phyloP scores from a whole-genome alignment of 2,888 invertebrate species.

The Trissoscelio sp. region DNA sequence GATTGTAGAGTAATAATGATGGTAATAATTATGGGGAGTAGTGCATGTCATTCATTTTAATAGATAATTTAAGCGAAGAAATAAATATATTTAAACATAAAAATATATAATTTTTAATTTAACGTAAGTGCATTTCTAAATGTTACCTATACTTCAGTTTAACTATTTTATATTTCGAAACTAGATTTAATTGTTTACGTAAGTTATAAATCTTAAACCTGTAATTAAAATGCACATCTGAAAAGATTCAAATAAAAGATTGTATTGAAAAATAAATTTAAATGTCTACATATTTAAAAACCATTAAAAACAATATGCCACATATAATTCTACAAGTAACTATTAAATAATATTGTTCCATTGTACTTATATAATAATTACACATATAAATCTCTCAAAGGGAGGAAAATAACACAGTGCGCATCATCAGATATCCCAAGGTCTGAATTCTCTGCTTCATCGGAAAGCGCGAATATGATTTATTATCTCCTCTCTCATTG shows the following conservation, averaged over 20 bases:
- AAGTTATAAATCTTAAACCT: neutral
- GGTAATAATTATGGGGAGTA: slow-evolving; percentile 20
- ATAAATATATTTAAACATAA: no score
- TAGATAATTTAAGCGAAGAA: neutral
- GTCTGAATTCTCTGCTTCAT: slow-evolving; percentile 20
- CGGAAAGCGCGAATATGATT: slow-evolving; percentile 40
- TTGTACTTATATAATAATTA: slow-evolving; percentile 44
- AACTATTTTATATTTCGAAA: neutral
- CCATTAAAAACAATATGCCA: slow-evolving; percentile 16
- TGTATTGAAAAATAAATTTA: slow-evolving; percentile 3
- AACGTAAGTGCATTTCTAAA: no score
- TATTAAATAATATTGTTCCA: slow-evolving; percentile 27
- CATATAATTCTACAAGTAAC: neutral
- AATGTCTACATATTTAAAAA: neutral
- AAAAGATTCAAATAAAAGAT: slow-evolving; percentile 10
- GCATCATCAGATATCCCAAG: slow-evolving; percentile 28
- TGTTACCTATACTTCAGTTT: neutral
- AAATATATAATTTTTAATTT: no score
- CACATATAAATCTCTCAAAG: slow-evolving; percentile 13
- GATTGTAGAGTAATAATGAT: slow-evolving; percentile 24
- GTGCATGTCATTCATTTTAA: neutral
- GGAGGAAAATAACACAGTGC: slow-evolving; percentile 18
- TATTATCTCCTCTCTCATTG: slow-evolving; percentile 29
- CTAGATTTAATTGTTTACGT: neutral
- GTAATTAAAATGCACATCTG: neutral